A percentile compares a stretch with the other conserved stretches of the same genome.
phyloP scores from a whole-genome alignment of 1,140 invertebrate species.

The Littorina saxatilis region DNA sequence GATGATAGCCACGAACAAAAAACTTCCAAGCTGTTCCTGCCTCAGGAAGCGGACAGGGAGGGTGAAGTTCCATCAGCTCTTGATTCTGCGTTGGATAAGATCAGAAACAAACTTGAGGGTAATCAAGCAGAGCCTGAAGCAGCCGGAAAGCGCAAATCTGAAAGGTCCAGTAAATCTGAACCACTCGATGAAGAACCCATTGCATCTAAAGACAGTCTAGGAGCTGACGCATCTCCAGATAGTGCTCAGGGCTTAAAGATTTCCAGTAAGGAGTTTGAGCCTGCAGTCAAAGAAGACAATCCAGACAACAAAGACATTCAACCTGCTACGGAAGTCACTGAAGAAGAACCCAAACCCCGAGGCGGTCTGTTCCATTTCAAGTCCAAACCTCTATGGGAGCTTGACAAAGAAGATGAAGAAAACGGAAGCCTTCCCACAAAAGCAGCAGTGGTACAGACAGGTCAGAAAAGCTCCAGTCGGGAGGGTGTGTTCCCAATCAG shows the following conservation, averaged over 20 bases:
- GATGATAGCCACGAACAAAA: background rate
- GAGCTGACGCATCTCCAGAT: no score
- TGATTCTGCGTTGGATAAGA: conserved; percentile 1
- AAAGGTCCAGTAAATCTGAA: background rate
- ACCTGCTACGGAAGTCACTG: background rate
- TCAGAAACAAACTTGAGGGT: background rate
- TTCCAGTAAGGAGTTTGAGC: no score
- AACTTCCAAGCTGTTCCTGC: background rate
- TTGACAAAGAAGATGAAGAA: conserved; percentile 32
- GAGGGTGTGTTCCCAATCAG: background rate
- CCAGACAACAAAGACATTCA: background rate
- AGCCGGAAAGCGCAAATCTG: background rate
- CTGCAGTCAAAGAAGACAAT: background rate
- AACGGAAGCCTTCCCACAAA: background rate
- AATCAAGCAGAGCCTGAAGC: background rate
- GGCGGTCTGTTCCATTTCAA: conserved; percentile 27
- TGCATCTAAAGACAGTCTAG: background rate
- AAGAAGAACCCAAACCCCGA: conserved; percentile 21
- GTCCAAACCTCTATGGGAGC: conserved; percentile 30
- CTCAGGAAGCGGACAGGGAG: background rate
- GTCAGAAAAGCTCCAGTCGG: background rate
- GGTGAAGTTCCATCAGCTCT: background rate
- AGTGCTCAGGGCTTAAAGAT: no score
- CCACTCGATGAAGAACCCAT: background rate
- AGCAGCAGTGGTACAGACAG: background rate